phyloP scores from a whole-genome alignment of 2,113 vertebrate species.

The Myrmecobius fasciatus region DNA sequence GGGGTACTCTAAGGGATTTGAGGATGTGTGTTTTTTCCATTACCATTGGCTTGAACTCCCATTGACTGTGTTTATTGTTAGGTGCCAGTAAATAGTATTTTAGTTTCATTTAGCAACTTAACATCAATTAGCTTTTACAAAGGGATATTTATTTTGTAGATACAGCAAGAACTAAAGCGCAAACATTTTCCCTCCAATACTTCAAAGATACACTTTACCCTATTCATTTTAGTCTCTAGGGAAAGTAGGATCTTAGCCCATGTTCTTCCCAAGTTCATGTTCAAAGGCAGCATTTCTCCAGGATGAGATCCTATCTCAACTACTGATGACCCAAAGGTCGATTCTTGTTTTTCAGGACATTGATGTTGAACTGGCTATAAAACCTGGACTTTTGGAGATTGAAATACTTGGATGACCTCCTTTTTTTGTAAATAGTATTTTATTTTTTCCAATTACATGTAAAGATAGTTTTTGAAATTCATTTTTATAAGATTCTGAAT shows the following conservation, averaged over 20 bases:
- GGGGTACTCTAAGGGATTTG: not conserved
- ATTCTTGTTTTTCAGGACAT: not conserved
- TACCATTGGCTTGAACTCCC: not conserved
- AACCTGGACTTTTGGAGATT: not conserved
- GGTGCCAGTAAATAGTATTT: not conserved
- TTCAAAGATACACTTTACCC: not conserved
- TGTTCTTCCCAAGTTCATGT: not conserved
- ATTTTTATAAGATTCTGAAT: no score
- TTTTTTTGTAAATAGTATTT: not conserved
- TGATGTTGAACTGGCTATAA: not conserved
- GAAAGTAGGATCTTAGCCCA: not conserved
- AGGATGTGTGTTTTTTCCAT: not conserved
- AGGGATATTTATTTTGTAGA: not conserved
- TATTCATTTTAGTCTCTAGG: not conserved
- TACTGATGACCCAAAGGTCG: not conserved
- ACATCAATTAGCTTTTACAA: not conserved
- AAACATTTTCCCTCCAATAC: not conserved
- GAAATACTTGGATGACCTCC: not conserved
- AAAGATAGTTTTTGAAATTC: not conserved
- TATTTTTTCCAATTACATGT: not conserved
- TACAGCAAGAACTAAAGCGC: not conserved
- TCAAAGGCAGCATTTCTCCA: not conserved
- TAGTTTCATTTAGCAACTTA: not conserved
- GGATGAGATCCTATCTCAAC: not conserved
- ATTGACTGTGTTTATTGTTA: not conserved